Conservation (phyloP, 2,888 invertebrate genomes). For the Cheilosia vernalis region DNA sequence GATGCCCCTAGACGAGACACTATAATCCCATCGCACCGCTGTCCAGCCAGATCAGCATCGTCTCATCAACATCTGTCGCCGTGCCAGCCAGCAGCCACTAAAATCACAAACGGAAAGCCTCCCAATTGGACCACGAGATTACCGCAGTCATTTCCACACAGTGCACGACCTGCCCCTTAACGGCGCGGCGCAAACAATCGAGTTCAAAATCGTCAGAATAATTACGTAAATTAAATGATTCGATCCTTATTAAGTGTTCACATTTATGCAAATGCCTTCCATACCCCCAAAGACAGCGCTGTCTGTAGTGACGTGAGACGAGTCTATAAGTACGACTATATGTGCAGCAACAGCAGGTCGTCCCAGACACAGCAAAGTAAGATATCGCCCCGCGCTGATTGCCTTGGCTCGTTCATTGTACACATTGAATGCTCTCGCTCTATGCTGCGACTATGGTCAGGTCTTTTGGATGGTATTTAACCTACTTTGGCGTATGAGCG, state of each 20-base stretch:
- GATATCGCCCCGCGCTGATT: conserved; percentile 50
- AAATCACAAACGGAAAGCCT: conserved; percentile 47
- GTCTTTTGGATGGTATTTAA: conserved; percentile 70
- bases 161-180: conserved; percentile 61
- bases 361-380: conserved; percentile 29
- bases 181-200: conserved; percentile 43
- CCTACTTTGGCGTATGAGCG: conserved; percentile 64
- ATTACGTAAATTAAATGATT: conserved; percentile 75
- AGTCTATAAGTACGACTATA: conserved; percentile 16
- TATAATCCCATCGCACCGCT: neutral
- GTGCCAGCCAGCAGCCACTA: conserved; percentile 7
- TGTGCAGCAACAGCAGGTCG: neutral
- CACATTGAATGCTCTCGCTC: conserved; percentile 35
- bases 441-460: conserved; percentile 38
- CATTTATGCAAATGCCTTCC: conserved; percentile 61
- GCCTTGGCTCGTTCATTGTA: conserved; percentile 59
- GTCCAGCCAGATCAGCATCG: conserved; percentile 12
- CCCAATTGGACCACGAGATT: conserved; percentile 50
- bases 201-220: conserved; percentile 61
- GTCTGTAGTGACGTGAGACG: conserved; percentile 31
- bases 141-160: conserved; percentile 24
- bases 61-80: conserved; percentile 4
- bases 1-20: conserved; percentile 18
- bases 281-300: conserved; percentile 20
- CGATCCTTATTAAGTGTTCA: conserved; percentile 66